These are phyloP conservation scores for Zeugodacus cucurbitae DNA, from an alignment of 1,140 invertebrate species.

Conservation along the genomic window DNA sequence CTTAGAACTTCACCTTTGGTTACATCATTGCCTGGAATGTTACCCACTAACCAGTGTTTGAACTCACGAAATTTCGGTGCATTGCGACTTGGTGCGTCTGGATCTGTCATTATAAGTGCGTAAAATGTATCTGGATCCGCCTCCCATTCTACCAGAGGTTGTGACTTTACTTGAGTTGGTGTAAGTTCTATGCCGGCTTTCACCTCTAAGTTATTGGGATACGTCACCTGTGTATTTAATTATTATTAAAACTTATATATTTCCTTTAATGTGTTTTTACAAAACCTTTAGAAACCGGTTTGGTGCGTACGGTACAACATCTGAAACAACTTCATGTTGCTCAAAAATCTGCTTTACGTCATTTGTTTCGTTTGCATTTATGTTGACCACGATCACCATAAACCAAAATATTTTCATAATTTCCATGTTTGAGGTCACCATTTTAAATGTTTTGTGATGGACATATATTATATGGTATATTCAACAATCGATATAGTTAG, in stretches of 20 bases:
- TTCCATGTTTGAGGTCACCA: not conserved
- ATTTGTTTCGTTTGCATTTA: not conserved
- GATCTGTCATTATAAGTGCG: conserved; percentile 76
- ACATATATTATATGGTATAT: not conserved
- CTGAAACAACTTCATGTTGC: conserved; percentile 52
- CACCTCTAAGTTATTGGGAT: conserved; percentile 70
- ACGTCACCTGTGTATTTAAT: conserved; percentile 58
- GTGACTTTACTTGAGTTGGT: conserved; percentile 76
- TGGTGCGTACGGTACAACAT: conserved; percentile 53
- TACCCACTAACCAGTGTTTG: conserved; percentile 93
- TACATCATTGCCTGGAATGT: conserved; percentile 85
- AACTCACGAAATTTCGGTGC: conserved; percentile 85
- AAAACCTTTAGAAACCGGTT: conserved; percentile 53
- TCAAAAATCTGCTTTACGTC: conserved; percentile 39
- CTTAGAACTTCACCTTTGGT: conserved; percentile 80
- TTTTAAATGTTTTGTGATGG: not conserved
- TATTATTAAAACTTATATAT: not conserved
- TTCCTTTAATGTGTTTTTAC: not conserved
- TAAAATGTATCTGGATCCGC: conserved; percentile 74
- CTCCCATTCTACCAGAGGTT: conserved; percentile 74
- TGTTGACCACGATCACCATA: not conserved
- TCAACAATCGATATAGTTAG: not conserved
- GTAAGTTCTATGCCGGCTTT: conserved; percentile 76
- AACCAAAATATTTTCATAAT: conserved; percentile 3
- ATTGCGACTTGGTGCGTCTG: conserved; percentile 75